Evolutionary conservation across 1,140 invertebrate species (phyloP).

Genomic region (Monochamus saltuarius): DNA sequence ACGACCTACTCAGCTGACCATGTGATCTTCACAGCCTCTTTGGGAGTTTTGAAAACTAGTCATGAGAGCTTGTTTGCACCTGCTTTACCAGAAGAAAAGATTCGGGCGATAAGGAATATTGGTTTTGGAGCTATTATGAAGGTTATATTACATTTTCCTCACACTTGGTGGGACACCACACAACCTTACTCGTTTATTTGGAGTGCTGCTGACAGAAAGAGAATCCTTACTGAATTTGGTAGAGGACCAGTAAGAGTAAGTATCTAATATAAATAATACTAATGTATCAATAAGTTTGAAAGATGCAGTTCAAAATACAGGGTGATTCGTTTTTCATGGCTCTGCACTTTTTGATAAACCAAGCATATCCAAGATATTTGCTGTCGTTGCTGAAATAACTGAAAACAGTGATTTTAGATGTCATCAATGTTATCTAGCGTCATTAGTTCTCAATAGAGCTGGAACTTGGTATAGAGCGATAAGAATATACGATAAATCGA

Average conservation of each 20-base stretch:
- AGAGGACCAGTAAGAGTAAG: not conserved
- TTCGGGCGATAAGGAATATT: constrained; percentile 61
- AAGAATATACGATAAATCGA: too few relatives aligned
- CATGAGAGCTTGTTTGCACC: constrained; percentile 62
- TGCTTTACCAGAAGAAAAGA: constrained; percentile 59
- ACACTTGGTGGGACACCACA: constrained; percentile 61
- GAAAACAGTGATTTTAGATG: too few relatives aligned
- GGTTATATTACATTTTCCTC: constrained; percentile 69
- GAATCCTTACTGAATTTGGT: not conserved
- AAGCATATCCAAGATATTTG: too few relatives aligned
- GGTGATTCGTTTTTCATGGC: too few relatives aligned
- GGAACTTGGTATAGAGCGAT: too few relatives aligned
- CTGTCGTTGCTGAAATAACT: too few relatives aligned
- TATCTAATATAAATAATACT: not conserved
- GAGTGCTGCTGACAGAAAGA: constrained; percentile 52
- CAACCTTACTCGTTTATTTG: constrained; percentile 56
- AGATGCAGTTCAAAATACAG: too few relatives aligned
- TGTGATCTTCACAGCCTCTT: constrained; percentile 66
- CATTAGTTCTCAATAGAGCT: too few relatives aligned
- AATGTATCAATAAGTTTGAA: too few relatives aligned
- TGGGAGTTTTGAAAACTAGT: constrained; percentile 68
- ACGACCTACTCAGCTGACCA: constrained; percentile 58
- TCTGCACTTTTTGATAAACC: too few relatives aligned
- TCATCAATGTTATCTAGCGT: too few relatives aligned
- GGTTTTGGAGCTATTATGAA: constrained; percentile 73